Percentiles rank a stretch among this genome's conserved stretches.
Evolutionary conservation across 2,888 invertebrate species (phyloP).

Genomic region (Crocallis elinguaria): DNA sequence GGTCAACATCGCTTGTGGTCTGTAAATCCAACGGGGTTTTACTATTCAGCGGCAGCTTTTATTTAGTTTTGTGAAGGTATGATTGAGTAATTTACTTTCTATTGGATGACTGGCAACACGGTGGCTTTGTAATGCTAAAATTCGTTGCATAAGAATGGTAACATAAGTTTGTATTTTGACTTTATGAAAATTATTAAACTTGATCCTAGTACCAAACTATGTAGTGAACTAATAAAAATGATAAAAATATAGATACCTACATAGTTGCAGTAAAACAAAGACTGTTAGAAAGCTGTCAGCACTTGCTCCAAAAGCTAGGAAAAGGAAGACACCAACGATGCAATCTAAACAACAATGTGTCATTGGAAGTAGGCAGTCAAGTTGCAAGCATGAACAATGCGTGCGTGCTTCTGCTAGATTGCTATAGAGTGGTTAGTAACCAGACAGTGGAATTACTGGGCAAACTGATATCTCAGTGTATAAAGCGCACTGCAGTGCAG

Average conservation of each 20-base stretch:
- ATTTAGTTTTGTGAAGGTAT: constrained; percentile 17
- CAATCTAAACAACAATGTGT: constrained; percentile 28
- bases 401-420: constrained; percentile 16
- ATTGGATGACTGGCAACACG: constrained; percentile 19
- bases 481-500: no score
- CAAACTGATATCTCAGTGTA: background rate
- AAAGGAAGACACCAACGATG: constrained; percentile 30
- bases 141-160: constrained; percentile 11
- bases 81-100: constrained; percentile 38
- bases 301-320: constrained; percentile 21
- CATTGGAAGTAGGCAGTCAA: constrained; percentile 4
- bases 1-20: constrained; percentile 19
- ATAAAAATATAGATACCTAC: no score
- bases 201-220: no score
- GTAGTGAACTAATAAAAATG: no score
- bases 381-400: constrained; percentile 25
- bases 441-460: background rate
- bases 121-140: constrained; percentile 19
- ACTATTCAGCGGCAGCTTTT: constrained; percentile 14
- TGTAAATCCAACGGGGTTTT: constrained; percentile 16
- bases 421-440: constrained; percentile 19
- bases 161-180: background rate
- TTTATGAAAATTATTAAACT: no score
- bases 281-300: constrained; percentile 23
- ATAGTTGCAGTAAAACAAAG: no score